These are phyloP conservation scores for Coryphaenoides rupestris DNA, from an alignment of 2,113 vertebrate species.

Conservation along the genomic window DNA sequence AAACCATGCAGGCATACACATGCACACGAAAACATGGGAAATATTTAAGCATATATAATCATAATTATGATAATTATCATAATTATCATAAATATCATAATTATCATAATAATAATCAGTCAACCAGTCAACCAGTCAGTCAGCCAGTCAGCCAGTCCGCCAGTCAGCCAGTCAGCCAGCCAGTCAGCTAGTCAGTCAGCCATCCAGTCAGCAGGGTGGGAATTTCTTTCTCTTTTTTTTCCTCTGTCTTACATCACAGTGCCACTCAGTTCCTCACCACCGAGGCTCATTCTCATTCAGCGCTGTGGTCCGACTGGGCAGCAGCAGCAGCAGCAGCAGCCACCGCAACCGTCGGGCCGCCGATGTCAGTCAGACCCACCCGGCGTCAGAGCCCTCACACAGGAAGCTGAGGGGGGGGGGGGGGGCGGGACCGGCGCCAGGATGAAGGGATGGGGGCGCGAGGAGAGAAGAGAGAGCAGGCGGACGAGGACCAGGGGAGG, in stretches of 20 bases:
- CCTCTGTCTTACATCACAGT: conserved; percentile 47
- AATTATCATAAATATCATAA: too few species aligned
- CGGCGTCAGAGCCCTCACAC: too few species aligned
- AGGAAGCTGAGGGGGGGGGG: too few species aligned
- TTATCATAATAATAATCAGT: too few species aligned
- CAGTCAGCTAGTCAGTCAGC: conserved; percentile 15
- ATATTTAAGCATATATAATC: too few species aligned
- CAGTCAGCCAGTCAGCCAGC: too few species aligned
- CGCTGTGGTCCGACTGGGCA: conserved; percentile 31
- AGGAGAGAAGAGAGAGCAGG: not conserved
- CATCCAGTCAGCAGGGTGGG: conserved; percentile 39
- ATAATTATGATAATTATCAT: too few species aligned
- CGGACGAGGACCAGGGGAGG: conserved; percentile 17
- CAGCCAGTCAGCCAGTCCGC: too few species aligned
- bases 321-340: conserved; percentile 27
- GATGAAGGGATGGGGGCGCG: conserved; percentile 10
- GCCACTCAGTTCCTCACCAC: conserved; percentile 52
- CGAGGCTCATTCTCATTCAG: conserved; percentile 58
- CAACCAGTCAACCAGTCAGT: too few species aligned
- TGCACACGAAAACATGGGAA: not conserved
- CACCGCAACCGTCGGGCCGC: too few species aligned
- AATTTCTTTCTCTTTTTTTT: too few species aligned
- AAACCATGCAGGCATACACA: conserved; percentile 16
- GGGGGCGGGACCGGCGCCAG: conserved; percentile 9
- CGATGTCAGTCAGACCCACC: too few species aligned